These are phyloP conservation scores for Hypothenemus hampei DNA, from an alignment of 1,140 invertebrate species.

Conservation along the genomic window DNA sequence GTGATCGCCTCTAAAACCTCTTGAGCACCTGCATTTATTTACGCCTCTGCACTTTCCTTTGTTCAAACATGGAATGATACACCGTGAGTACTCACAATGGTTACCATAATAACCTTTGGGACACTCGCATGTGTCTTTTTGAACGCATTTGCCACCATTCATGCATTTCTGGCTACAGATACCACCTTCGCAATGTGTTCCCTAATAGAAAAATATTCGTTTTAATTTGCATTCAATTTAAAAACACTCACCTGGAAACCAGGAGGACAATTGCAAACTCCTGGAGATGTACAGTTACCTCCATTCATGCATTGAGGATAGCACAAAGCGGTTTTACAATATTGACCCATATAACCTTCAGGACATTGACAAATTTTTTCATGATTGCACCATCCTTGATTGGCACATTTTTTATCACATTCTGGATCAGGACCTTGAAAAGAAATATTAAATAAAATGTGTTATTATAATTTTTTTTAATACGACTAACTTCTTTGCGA, in stretches of 20 bases:
- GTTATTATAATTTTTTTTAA: neutral
- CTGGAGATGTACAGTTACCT: conserved; percentile 83
- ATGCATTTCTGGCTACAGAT: conserved; percentile 86
- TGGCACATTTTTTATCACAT: conserved; percentile 79
- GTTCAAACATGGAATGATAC: conserved; percentile 82
- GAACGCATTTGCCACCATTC: conserved; percentile 91
- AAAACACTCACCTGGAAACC: conserved; percentile 66
- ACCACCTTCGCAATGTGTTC: conserved; percentile 53
- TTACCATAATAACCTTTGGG: conserved; percentile 84
- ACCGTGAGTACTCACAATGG: conserved; percentile 86
- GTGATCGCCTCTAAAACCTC: conserved; percentile 74
- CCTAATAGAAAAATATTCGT: conserved; percentile 4
- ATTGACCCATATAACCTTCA: conserved; percentile 83
- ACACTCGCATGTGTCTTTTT: conserved; percentile 88
- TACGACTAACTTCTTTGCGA: conserved; percentile 77
- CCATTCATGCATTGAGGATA: conserved; percentile 92
- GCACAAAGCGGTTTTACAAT: conserved; percentile 82
- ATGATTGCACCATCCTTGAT: conserved; percentile 74
- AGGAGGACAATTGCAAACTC: conserved; percentile 76
- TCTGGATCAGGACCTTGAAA: conserved; percentile 86
- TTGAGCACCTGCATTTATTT: conserved; percentile 77
- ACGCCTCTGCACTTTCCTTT: conserved; percentile 78
- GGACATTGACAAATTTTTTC: conserved; percentile 81
- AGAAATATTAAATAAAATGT: no score
- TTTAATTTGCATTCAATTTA: neutral